These are phyloP conservation scores for Halictus rubicundus DNA, from an alignment of 1,140 invertebrate genomes.

Conservation along the genomic window DNA sequence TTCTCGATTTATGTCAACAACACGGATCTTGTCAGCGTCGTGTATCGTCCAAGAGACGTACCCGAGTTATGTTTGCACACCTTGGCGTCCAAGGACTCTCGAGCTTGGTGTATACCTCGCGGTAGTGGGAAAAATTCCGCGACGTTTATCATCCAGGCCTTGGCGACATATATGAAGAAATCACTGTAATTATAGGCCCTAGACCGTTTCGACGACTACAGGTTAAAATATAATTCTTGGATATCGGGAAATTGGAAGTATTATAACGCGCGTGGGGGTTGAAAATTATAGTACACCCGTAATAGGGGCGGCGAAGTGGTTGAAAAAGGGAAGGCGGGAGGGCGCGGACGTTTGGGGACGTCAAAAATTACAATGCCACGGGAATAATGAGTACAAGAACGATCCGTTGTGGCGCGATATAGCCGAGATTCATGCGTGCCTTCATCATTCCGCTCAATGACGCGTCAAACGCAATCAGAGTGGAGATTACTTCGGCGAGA, in stretches of 20 bases:
- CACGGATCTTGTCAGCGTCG: no score
- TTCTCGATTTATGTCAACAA: no score
- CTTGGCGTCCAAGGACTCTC: no score
- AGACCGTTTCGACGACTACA: neutral
- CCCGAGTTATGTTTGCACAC: no score
- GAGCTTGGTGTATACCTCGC: no score
- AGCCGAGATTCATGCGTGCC: constrained; percentile 59
- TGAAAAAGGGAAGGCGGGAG: neutral
- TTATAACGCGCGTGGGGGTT: neutral
- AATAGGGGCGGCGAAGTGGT: neutral
- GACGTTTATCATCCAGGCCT: no score
- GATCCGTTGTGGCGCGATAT: constrained; percentile 47
- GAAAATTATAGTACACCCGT: neutral
- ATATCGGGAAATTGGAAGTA: neutral
- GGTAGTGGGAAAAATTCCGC: no score
- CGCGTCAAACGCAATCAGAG: constrained; percentile 74
- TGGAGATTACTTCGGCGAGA: constrained; percentile 69
- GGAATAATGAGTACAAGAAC: constrained; percentile 50
- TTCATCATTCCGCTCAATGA: constrained; percentile 75
- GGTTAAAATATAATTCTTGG: neutral
- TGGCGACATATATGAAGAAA: no score
- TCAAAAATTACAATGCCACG: constrained; percentile 52
- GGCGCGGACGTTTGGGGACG: neutral
- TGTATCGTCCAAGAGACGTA: no score
- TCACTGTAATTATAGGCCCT: no score